These are phyloP conservation scores for Capreolus pygargus DNA, from an alignment of 2,113 vertebrate genomes.

Conservation along the genomic window DNA sequence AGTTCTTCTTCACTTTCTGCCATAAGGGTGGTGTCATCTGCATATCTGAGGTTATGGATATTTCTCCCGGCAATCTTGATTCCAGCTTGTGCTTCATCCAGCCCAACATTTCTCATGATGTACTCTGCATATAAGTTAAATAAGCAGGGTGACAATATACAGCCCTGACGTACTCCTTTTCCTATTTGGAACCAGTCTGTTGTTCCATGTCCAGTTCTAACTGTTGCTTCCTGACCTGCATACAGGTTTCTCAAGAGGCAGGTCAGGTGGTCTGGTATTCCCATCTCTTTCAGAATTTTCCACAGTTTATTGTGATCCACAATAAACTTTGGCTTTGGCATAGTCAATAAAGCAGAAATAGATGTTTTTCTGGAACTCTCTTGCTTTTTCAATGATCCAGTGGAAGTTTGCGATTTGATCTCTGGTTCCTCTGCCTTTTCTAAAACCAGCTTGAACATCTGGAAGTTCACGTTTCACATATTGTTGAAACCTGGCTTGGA, in stretches of 20 bases:
- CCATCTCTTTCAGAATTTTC: background rate
- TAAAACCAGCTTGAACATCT: background rate
- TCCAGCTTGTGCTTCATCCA: background rate
- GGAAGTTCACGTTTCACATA: background rate
- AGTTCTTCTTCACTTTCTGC: background rate
- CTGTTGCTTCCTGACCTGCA: background rate
- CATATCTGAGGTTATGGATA: background rate
- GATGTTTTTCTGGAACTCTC: background rate
- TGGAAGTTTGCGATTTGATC: background rate
- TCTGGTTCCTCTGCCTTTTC: background rate
- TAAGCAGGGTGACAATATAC: background rate
- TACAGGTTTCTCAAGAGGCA: background rate
- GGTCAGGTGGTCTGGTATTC: background rate
- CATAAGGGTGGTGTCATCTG: background rate
- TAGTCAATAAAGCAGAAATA: background rate
- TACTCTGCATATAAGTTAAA: background rate
- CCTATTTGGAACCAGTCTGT: background rate
- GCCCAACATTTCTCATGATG: background rate
- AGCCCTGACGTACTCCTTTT: background rate
- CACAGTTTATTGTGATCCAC: background rate
- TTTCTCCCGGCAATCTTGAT: background rate
- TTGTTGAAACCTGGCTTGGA: background rate
- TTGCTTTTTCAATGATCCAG: background rate
- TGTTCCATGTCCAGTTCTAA: background rate
- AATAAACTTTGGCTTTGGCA: background rate